Evolutionary conservation across 1,140 invertebrate genomes (phyloP).

Genomic region (Bombus confusus): DNA sequence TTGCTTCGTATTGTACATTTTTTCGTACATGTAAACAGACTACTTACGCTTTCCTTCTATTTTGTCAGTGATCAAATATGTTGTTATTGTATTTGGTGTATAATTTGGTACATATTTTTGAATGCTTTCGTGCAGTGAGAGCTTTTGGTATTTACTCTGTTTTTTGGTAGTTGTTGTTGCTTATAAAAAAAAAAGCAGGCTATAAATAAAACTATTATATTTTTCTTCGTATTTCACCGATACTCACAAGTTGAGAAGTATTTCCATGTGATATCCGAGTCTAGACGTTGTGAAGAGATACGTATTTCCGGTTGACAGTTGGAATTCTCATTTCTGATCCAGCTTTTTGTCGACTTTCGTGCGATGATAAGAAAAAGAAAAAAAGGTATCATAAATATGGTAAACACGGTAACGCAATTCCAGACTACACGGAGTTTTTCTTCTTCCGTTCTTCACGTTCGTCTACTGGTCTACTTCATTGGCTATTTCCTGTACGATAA

Average conservation of each 20-base stretch:
- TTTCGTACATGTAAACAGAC: conserved; percentile 25
- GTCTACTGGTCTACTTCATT: neutral
- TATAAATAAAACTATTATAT: neutral
- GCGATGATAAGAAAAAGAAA: too few species aligned
- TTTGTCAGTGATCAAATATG: conserved; percentile 23
- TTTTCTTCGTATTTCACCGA: conserved; percentile 4
- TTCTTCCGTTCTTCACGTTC: neutral
- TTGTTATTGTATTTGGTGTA: conserved; percentile 44
- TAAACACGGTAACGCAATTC: neutral
- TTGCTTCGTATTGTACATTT: conserved; percentile 51
- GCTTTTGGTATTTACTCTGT: conserved; percentile 44
- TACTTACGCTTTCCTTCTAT: conserved; percentile 37
- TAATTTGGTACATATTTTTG: conserved; percentile 48
- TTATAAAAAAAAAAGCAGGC: conserved; percentile 13
- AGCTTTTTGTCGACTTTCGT: neutral
- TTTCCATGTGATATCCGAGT: neutral
- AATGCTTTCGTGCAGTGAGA: conserved; percentile 39
- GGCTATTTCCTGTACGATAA: neutral
- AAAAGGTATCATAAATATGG: too few species aligned
- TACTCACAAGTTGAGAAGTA: neutral
- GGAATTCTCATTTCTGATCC: neutral
- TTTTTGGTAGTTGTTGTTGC: conserved; percentile 42
- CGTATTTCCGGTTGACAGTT: neutral
- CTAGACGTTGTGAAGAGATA: neutral
- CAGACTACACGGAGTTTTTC: neutral